Evolutionary conservation across 2,888 invertebrate genomes (phyloP), one percentile per base, ranked within the genome.

Genomic region (Leucoma salicis): DNA sequence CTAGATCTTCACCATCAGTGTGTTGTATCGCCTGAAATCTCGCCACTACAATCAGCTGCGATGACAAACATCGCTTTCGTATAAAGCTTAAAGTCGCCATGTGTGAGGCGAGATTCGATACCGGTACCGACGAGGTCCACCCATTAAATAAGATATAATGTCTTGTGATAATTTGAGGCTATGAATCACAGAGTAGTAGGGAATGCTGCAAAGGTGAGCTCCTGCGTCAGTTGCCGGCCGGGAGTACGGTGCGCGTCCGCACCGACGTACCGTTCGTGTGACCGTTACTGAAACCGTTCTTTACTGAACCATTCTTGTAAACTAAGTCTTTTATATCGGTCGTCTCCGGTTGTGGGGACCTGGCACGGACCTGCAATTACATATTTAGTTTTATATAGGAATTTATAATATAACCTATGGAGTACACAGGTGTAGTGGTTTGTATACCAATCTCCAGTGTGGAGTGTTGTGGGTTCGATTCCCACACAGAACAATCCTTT

Each of bases 161-260:
- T 64, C 59, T 61, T 57, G 57, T 57, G 58, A 53, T 45, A 53
- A 47, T 39, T 52, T 33, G 46, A 59, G 64, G 67, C 63, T 66
- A 67, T 56, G 65, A 63, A 77, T 79, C 79, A 80, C 78, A 80
- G 78, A 69, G 51, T 63, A 65, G 39, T 64, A 63, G 60, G 73
- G 78, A 72, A 70, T 71, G 78, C 63, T 59, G 27, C 27, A 27
- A n/a, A 27, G 55, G 49, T 55, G 58, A 7, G 54, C 64, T 35
- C 63, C 66, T 46, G 48, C 69, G 82, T 86, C 86, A 87, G 86
- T 88, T 86, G 57, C 88, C 85, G 57, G 86, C 87, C 29, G 87
- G 84, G 60, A 87, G 78, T 47, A 85, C 82, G 39, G 87, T 80
- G 49, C 88, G 85, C 52, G 78, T 79, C 57, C 80, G 80, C 48